Evolutionary conservation across 1,140 invertebrate species (phyloP).

Genomic region (Drosophila trapezifrons): DNA sequence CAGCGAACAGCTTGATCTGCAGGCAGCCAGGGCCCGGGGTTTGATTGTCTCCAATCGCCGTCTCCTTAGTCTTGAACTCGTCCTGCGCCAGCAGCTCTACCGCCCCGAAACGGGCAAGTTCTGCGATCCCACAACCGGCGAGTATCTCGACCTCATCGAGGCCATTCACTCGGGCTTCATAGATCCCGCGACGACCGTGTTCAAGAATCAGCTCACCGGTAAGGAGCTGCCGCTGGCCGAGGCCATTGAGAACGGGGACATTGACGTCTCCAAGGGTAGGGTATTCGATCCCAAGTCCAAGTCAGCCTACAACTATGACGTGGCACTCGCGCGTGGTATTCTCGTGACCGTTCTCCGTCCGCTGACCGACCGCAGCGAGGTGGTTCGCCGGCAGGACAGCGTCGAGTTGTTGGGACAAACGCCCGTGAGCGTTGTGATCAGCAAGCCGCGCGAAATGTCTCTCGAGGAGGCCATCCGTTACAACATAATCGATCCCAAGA

Average conservation of each 20-base stretch:
- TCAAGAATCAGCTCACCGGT: constrained; percentile 90
- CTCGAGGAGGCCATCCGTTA: constrained; percentile 91
- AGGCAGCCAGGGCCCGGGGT: constrained; percentile 89
- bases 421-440: constrained; percentile 84
- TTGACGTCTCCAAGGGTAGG: constrained; percentile 90
- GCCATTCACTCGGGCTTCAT: constrained; percentile 90
- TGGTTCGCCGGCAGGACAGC: constrained; percentile 85
- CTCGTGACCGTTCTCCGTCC: constrained; percentile 90
- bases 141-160: constrained; percentile 88
- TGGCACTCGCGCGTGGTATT: constrained; percentile 89
- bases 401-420: constrained; percentile 81
- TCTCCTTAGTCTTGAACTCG: constrained; percentile 90
- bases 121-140: constrained; percentile 89
- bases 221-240: constrained; percentile 89
- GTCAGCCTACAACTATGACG: constrained; percentile 89
- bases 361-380: constrained; percentile 86
- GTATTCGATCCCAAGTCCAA: constrained; percentile 92
- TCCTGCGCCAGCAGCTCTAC: constrained; percentile 91
- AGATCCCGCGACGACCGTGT: constrained; percentile 90
- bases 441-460: constrained; percentile 87
- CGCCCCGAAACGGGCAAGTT: constrained; percentile 91
- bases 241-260: constrained; percentile 92
- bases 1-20: constrained; percentile 87
- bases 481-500: constrained; percentile 90
- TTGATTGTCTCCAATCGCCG: constrained; percentile 90